Conservation (phyloP, 2,113 vertebrate genomes). For the Callipepla squamata region DNA sequence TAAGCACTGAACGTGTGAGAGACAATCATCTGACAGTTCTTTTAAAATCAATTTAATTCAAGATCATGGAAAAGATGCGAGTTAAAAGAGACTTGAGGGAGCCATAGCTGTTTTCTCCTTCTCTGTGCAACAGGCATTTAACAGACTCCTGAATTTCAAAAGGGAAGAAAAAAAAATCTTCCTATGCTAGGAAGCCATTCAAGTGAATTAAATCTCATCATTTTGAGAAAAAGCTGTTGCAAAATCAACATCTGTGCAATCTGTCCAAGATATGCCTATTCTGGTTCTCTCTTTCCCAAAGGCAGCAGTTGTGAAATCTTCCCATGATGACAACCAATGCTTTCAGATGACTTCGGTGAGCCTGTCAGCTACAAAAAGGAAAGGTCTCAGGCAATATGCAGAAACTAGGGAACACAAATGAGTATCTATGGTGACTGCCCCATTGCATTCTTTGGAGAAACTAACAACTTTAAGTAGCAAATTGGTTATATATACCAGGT, state of each 20-base stretch:
- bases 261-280: background rate
- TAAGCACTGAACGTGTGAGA: background rate
- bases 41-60: background rate
- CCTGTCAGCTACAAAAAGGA: background rate
- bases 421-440: background rate
- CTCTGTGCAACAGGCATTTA: background rate
- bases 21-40: background rate
- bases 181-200: background rate
- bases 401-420: background rate
- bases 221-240: background rate
- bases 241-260: background rate
- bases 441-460: background rate
- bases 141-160: background rate
- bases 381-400: background rate
- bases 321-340: background rate
- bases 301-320: background rate
- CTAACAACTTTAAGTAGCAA: background rate
- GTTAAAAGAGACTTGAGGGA: background rate
- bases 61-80: background rate
- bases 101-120: background rate
- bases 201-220: background rate
- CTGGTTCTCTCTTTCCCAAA: background rate
- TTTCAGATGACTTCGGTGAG: background rate
- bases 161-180: background rate
- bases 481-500: background rate